Evolutionary conservation across 1,140 invertebrate genomes (phyloP), one percentile per base, ranked within the genome.

Genomic region (Bombus waltoni): DNA sequence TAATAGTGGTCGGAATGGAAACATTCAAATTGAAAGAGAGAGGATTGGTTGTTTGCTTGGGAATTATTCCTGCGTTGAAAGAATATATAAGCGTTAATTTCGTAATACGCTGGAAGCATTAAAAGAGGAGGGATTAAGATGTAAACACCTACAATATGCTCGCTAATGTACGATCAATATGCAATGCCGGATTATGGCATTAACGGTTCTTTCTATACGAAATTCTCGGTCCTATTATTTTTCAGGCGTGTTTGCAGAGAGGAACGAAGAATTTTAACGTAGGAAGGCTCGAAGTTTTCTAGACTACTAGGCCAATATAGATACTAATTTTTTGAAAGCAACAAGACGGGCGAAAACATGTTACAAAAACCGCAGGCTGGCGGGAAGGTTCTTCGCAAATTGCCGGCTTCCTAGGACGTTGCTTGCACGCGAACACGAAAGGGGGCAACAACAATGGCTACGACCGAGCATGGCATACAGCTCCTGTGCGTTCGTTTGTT

Each of bases 401-500:
- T 77, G 85, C 44, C 66, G 35, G 53, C 15, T 57, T 38, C 32
- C n/a, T 9, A 40, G 42, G 53, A 40, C 72, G 35, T 75, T 71
- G 71, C 77, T 85, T 62, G 79, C 47, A n/a, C 87, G 59, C 8
- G 38, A 10, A 42, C 25, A 6, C 65, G 74, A 82, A 85, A 77
- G 65, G 44, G 65, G 77, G 65, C 47, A 77, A 25, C 57, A 68
- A 82, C 76, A 84, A 81, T 85, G 71, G 79, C 70, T 15, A 65
- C 66, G 53, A 42, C 66, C 40, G 40, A 28, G 71, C n/a, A 32
- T 5, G 35, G 44, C 35, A 38, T 22, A 72, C 57, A 47, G 44
- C 77, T 25, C 59, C 38, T 35, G 47, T 65, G 53, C 82, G 76
- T 90, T 91, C 81, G 82, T 91, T 91, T 89, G 89, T 82, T 91